Conservation (phyloP, 2,113 vertebrate genomes). For the Lampris incognitus region DNA sequence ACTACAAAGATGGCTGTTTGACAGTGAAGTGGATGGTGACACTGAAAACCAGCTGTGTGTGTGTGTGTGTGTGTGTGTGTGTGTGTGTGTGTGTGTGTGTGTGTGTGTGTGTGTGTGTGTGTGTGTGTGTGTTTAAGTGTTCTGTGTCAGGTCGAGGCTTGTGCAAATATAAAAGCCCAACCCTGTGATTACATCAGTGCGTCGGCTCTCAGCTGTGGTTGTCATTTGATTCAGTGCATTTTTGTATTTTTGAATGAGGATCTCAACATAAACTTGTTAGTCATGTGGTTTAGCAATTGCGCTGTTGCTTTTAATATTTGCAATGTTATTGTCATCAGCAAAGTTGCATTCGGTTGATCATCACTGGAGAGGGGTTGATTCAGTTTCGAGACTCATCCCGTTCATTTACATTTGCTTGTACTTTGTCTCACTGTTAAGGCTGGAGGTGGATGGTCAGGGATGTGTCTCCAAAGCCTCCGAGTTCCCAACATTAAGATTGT, state of each 20-base stretch:
- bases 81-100: neutral
- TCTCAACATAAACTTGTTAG: slow-evolving; percentile 8
- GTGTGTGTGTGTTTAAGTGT: neutral
- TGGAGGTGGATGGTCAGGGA: too few relatives aligned
- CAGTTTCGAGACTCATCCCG: too few relatives aligned
- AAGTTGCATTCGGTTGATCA: too few relatives aligned
- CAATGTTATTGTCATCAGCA: too few relatives aligned
- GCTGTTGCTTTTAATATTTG: too few relatives aligned
- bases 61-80: slow-evolving; percentile 6
- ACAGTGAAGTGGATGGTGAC: neutral
- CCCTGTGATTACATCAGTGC: neutral
- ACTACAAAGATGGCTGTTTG: neutral
- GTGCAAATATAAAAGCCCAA: neutral
- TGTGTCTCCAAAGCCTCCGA: too few relatives aligned
- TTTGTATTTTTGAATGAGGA: neutral
- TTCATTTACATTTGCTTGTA: too few relatives aligned
- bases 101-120: neutral
- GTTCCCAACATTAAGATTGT: too few relatives aligned
- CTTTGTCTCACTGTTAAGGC: too few relatives aligned
- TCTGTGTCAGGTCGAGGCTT: neutral
- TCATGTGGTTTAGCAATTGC: neutral
- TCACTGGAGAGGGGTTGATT: too few relatives aligned
- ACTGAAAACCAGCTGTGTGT: neutral
- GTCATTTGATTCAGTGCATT: neutral
- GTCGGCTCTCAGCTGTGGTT: slow-evolving; percentile 28